A percentile compares a stretch with the other conserved stretches of the same genome.
Evolutionary conservation across 2,113 vertebrate species (phyloP).

Genomic region (Raja brachyura): DNA sequence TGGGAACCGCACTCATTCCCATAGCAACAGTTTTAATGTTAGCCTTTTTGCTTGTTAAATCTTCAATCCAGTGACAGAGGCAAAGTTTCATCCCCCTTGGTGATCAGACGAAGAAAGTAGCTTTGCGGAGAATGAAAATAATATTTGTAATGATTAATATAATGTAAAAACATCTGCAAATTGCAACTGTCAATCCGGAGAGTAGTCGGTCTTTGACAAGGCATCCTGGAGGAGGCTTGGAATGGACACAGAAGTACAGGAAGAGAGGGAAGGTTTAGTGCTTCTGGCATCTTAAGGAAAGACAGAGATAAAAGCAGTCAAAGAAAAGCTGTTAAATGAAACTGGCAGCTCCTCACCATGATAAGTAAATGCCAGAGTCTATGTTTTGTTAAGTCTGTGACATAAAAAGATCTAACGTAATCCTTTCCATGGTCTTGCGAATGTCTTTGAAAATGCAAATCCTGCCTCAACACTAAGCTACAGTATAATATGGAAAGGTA

Average conservation of each 20-base stretch:
- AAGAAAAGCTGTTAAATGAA: background rate
- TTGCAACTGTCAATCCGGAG: background rate
- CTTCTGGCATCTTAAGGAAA: background rate
- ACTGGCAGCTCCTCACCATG: background rate
- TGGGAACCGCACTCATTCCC: no score
- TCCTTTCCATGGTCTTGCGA: background rate
- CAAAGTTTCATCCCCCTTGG: background rate
- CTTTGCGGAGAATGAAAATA: background rate
- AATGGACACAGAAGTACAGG: background rate
- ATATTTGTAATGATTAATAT: background rate
- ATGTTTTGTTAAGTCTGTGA: background rate
- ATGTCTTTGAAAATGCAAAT: background rate
- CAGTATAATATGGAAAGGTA: background rate
- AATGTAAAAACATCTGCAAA: background rate
- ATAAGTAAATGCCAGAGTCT: background rate
- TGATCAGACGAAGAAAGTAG: background rate
- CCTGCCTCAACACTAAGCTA: background rate
- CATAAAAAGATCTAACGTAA: background rate
- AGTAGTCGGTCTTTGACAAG: background rate
- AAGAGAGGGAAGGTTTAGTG: background rate
- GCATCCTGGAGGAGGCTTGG: background rate
- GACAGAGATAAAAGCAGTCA: background rate
- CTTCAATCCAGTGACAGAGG: background rate
- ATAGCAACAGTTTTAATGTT: no score
- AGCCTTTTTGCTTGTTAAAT: no score